Base-by-base conservation (phyloP, 2,113 vertebrate species). In the Camelus dromedarius region DNA sequence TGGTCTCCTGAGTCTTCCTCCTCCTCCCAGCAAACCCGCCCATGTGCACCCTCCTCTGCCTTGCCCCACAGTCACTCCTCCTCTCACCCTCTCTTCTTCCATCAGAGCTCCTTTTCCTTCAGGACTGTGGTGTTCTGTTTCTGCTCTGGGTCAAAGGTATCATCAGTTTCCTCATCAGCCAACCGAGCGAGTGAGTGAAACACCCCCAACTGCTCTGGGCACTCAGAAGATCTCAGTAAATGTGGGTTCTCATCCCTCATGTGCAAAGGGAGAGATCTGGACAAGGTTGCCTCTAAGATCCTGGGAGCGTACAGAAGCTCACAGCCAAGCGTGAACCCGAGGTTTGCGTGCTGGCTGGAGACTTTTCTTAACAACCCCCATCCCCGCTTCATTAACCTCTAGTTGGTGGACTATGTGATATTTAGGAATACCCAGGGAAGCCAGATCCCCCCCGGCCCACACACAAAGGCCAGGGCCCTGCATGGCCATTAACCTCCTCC, bases 351-450 rank as follows among this genome's bases (percentile, higher is more conserved):
- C 35, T 83, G n/a, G 70, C 70, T 83, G 6, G 73, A 72, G 32
- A 82, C 14, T 28, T 82, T 75, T 83, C 88, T 52, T 32, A 69
- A 85, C 28, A 11, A 16, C 15, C n/a, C 52, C 52, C 22, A 77
- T 8, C 11, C 18, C 35, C 10, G 16, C 32, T 28, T 26, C 52
- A 38, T 35, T 64, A 62, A 73, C 73, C 84, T 92, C 32, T 42
- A 46, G 42, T 77, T 86, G n/a, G 32, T 92, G 72, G n/a, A 60
- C 52, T 72, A 38, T 22, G 11, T 50, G 90, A 85, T 72, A 91
- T 87, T 95, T 84, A 80, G 94, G 77, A 42, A 42, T 60, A 80
- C 32, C 19, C 14, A 13, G 50, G 38, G 64, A 93, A 83, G 93
- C 6, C 42, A 35, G 19, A 16, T 85, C 50, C 35, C 72, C 9